Base-by-base conservation (phyloP, 2,888 invertebrate genomes). In the Meiosimyza platycephala region DNA sequence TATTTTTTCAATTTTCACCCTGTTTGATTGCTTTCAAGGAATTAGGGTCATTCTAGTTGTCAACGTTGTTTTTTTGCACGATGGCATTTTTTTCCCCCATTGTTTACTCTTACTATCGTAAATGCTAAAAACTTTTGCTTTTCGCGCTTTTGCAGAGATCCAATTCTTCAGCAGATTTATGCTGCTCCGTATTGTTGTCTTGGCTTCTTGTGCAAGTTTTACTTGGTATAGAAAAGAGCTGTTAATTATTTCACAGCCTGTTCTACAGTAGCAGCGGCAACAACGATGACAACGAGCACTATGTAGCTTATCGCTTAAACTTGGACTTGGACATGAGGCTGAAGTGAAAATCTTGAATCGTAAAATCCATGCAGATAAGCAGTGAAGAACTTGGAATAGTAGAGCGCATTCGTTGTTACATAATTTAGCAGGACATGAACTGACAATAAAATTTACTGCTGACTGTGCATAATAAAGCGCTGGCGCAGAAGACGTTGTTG, bases 381-480 rank as follows among this genome's bases (percentile, higher is more conserved):
- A 51, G 3, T 7, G 64, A 16, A 18, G 50, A 59, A 55, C 55
- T 62, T 22, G 55, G 68, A 68, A 73, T 72, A 71, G 69, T 66
- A 70, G 57, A 68, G 28, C 22, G 22, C 64, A n/a, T 51, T 63
- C 33, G 62, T 22, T 78, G 79, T 80, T 83, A 83, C 81, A 85
- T 85, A 83, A 86, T 84, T 84, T 80, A 85, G 78, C 78, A 80
- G 80, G 83, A 85, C 85, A 86, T 82, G 81, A 82, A 85, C 85
- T 83, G 84, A 85, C 84, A 85, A 85, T 86, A 86, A 85, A 85
- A 85, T 86, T 85, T 84, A 85, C 82, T 84, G 82, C 84, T 84
- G 83, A 83, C 81, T 84, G 81, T 79, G 82, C 83, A 83, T 82
- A 84, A 85, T 85, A 85, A 84, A 82, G 80, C 79, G 78, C 65